phyloP scores from a whole-genome alignment of 1,140 invertebrate genomes.

The Hydropsyche tenuis region DNA sequence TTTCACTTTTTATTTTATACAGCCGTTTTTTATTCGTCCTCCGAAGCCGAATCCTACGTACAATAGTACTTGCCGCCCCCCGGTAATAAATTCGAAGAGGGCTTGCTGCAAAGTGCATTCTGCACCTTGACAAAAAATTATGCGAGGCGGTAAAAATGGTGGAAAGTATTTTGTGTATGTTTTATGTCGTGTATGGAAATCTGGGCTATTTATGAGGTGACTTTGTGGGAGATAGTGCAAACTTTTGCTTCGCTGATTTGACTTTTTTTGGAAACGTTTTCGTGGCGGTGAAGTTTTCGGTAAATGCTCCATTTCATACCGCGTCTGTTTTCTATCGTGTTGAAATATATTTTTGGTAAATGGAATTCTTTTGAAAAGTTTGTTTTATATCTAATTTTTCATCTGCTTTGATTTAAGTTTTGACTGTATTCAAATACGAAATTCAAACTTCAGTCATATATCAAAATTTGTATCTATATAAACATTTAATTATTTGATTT shows the following conservation, averaged over 20 bases:
- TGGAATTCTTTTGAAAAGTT: too few species aligned
- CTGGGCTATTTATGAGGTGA: constrained; percentile 1
- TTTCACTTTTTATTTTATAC: constrained; percentile 5
- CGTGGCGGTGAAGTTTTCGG: too few species aligned
- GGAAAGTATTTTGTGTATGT: not conserved
- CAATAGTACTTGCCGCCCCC: too few species aligned
- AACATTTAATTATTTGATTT: not conserved
- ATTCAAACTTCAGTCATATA: not conserved
- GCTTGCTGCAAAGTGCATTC: constrained; percentile 36
- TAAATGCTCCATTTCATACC: too few species aligned
- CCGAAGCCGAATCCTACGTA: not conserved
- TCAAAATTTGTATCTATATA: not conserved
- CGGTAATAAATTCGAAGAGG: not conserved
- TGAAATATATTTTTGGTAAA: too few species aligned
- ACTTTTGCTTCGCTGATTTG: not conserved
- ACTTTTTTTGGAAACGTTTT: too few species aligned
- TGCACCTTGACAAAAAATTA: constrained; percentile 12
- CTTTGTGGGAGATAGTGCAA: constrained; percentile 1
- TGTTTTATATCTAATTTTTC: too few species aligned
- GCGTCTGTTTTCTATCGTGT: too few species aligned
- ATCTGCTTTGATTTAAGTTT: too few species aligned
- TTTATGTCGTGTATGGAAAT: not conserved
- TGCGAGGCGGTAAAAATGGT: not conserved
- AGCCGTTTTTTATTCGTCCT: too few species aligned
- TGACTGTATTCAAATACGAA: too few species aligned